phyloP scores from a whole-genome alignment of 2,888 invertebrate genomes.

The Calameuta filiformis region DNA sequence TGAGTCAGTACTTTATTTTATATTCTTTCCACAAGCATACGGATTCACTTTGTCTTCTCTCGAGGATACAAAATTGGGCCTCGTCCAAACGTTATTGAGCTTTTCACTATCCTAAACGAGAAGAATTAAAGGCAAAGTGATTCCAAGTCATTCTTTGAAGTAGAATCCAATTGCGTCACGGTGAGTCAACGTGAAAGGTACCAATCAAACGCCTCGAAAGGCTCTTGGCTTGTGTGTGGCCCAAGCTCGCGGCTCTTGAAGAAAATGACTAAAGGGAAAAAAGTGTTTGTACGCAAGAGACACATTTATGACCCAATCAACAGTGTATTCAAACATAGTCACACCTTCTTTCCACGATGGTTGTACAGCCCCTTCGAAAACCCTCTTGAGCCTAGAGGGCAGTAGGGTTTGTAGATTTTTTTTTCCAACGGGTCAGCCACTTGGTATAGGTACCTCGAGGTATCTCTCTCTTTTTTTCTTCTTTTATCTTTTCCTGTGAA shows the following conservation, averaged over 20 bases:
- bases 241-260: slow-evolving; percentile 33
- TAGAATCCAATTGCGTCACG: slow-evolving; percentile 56
- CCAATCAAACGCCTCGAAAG: slow-evolving; percentile 51
- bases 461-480: not conserved
- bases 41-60: not conserved
- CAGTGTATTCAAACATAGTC: slow-evolving; percentile 64
- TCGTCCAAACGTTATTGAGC: not conserved
- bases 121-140: slow-evolving; percentile 3
- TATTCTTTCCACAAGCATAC: not conserved
- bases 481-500: not conserved
- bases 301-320: slow-evolving; percentile 66
- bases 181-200: slow-evolving; percentile 42
- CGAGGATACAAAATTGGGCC: not conserved
- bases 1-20: not conserved
- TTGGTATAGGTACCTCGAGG: not conserved
- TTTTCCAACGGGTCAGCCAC: not conserved
- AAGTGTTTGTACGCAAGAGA: slow-evolving; percentile 57
- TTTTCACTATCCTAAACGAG: not conserved
- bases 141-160: slow-evolving; percentile 23
- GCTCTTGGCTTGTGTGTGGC: slow-evolving; percentile 54
- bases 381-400: slow-evolving; percentile 11
- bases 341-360: slow-evolving; percentile 50
- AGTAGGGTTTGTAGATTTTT: not conserved
- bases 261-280: slow-evolving; percentile 45
- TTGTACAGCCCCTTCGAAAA: slow-evolving; percentile 45